Evolutionary conservation across 2,888 invertebrate species (phyloP), one percentile per base, ranked within the genome.

Genomic region (Ophion slaviceki): DNA sequence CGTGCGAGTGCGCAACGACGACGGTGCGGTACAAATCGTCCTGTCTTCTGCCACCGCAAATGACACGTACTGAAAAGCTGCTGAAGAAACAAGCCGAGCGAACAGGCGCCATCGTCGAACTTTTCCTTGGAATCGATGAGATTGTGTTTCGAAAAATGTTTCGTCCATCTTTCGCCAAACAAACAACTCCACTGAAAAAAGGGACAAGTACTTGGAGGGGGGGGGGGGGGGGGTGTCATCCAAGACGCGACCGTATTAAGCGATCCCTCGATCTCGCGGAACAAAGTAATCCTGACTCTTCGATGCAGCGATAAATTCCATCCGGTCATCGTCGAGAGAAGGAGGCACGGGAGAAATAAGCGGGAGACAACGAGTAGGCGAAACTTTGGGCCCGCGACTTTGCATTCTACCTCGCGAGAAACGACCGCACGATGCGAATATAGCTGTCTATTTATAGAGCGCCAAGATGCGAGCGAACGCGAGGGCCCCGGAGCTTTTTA

Each of bases 371-470:
- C 79, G 67, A 74, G 78, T 68, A 74, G 74, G 59, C 79, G 68
- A 79, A 57, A 79, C 62, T 74, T 74, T 64, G 82, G 72, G 40
- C 47, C 40, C 76, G 83, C 77, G 80, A 82, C 78, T 86, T 79
- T 59, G 76, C 86, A 84, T 86, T 87, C 83, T 85, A 74, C 28
- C 61, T 11, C 72, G 62, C 74, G 76, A 74, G 77, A 78, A 74
- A 77, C 82, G 83, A 87, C 82, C 81, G 40, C 40, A 8, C 0
- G 40, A 40, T 7, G 85, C 85, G 84, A 82, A 87, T 87, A 85
- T 87, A 87, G 83, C 83, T 71, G 80, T 81, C 87, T 87, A 87
- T 87, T 84, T 85, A 81, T 87, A 87, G 80, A 82, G 77, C 24
- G 62, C 68, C 61, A 40, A 74, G 83, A 83, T 81, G 83, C 83